Evolutionary conservation across 2,888 invertebrate genomes (phyloP).

Genomic region (Girardia tigrina): DNA sequence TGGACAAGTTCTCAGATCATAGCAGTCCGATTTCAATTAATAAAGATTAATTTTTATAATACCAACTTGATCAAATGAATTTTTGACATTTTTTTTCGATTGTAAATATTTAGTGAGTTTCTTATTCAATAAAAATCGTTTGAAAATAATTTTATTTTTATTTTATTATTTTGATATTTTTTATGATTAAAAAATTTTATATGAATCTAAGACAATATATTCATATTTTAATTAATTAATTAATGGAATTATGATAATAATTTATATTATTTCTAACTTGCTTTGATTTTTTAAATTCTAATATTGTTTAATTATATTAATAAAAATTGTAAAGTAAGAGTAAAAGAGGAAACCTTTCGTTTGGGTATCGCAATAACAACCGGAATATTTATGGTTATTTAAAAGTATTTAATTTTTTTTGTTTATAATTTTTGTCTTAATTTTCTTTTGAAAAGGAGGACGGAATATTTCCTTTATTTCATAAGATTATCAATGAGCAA

Average conservation of each 20-base stretch:
- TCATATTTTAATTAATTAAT: not conserved
- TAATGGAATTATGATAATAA: not conserved
- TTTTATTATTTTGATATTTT: not conserved
- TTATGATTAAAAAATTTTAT: not conserved
- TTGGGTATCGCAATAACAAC: too few species aligned
- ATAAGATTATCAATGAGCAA: too few species aligned
- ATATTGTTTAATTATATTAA: too few species aligned
- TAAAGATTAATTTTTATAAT: not conserved
- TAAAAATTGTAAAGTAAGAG: too few species aligned
- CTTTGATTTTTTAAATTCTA: slow-evolving; percentile 1
- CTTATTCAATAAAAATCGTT: slow-evolving; percentile 11
- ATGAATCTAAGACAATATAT: not conserved
- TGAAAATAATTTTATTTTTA: not conserved
- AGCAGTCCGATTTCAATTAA: slow-evolving; percentile 10
- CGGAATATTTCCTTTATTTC: too few species aligned
- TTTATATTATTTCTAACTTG: not conserved
- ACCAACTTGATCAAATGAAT: not conserved
- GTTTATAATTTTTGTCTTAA: too few species aligned
- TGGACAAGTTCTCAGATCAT: not conserved
- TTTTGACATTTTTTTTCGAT: not conserved
- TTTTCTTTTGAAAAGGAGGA: too few species aligned
- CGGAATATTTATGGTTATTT: too few species aligned
- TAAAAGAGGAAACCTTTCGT: too few species aligned
- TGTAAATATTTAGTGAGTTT: slow-evolving; percentile 9
- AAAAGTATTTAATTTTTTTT: too few species aligned